Evolutionary conservation across 2,888 invertebrate species (phyloP), one percentile per base, ranked within the genome.

Genomic region (Tiphia femorata): DNA sequence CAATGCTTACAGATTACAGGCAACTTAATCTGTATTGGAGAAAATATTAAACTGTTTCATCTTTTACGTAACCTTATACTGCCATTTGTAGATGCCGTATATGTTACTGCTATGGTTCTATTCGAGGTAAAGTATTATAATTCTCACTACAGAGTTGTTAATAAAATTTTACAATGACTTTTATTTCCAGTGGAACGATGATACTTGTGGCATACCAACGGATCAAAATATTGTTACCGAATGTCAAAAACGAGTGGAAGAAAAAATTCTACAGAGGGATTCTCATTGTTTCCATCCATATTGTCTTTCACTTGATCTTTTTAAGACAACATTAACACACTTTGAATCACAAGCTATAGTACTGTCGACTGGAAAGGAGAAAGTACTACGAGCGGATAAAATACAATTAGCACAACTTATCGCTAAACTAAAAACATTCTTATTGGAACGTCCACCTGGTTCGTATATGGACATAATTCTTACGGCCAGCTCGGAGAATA

Each of bases 271-370:
- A 17, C 72, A 81, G 27, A 38, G 33, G 29, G 35, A 40, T 1
- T 23, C 25, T 6, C 44, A 51, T 49, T 63, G 71, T 8, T 51
- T 48, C 33, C 92, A 92, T 84, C 92, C 93, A 0, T 92, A 92
- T 83, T 89, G 90, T 66, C 85, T 94, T 54, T 91, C 91, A 33
- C 85, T 94, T 64, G 93, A 94, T 64, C 73, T 84, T n/a, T 78
- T 77, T 62, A 62, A 69, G 49, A 69, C 80, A 3, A 75, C 80
- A 14, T 59, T 81, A 49, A 58, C 64, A 37, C 79, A 75, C 56
- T 73, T 83, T 25, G 40, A 59, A 38, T 56, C 69, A 10, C 69
- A 72, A 58, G 75, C 67, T 48, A 71, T 76, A 30, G 50, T 79
- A 41, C 57, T 44, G 7, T 16, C 70, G 8, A 42, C 55, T 2